A percentile compares a stretch with the other conserved stretches of the same genome.
These are phyloP conservation scores for Pipistrellus nathusii DNA, from an alignment of 2,797 vertebrate genomes.

Conservation along the genomic window DNA sequence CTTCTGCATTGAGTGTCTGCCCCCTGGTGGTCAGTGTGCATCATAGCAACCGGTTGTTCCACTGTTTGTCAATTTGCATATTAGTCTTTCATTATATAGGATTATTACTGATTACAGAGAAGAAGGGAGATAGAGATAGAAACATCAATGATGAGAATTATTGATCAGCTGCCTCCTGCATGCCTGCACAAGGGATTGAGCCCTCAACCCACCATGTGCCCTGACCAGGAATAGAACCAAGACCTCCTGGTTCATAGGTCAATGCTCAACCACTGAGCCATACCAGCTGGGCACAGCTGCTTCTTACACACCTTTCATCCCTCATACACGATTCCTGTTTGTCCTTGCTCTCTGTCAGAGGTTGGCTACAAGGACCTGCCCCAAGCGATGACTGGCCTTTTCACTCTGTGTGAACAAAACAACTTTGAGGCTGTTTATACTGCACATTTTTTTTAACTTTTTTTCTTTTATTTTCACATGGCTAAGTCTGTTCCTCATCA, in stretches of 20 bases:
- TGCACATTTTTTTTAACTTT: background rate
- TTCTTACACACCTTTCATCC: background rate
- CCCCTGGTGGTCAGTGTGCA: too few relatives aligned
- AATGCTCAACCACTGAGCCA: background rate
- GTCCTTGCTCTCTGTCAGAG: background rate
- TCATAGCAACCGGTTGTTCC: too few relatives aligned
- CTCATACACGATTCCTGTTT: rapidly evolving
- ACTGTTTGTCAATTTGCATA: too few relatives aligned
- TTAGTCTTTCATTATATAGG: too few relatives aligned
- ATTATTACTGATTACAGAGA: too few relatives aligned
- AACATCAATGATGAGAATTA: background rate
- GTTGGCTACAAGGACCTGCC: background rate
- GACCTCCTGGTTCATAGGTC: too few relatives aligned
- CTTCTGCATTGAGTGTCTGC: too few relatives aligned
- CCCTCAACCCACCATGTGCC: too few relatives aligned
- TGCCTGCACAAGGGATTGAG: too few relatives aligned
- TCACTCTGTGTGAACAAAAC: background rate
- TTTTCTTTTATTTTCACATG: background rate
- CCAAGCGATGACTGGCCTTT: background rate
- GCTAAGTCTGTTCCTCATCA: background rate
- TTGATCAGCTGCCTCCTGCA: too few relatives aligned
- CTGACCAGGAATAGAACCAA: too few relatives aligned
- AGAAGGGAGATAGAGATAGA: background rate
- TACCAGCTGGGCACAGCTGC: background rate
- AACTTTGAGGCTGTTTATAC: background rate